A percentile compares a stretch with the other conserved stretches of the same genome.
Evolutionary conservation across 2,797 vertebrate genomes (phyloP).

Genomic region (Steatocranus sp.): DNA sequence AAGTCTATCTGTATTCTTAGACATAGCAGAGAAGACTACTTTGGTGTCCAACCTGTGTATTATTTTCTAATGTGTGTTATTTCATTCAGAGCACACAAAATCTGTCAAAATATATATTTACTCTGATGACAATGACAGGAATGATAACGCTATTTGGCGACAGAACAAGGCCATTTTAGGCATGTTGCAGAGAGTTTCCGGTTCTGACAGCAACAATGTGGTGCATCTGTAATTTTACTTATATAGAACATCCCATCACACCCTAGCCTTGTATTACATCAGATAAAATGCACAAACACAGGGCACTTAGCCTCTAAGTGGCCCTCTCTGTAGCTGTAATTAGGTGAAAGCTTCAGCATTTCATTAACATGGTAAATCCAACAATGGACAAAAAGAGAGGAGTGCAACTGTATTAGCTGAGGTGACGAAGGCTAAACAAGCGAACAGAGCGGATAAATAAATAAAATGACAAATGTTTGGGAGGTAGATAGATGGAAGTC

Average conservation of each 20-base stretch:
- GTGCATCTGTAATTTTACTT: constrained; percentile 8
- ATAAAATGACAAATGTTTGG: constrained; percentile 11
- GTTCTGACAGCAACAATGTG: neutral
- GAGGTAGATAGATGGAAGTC: constrained; percentile 3
- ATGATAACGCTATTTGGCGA: neutral
- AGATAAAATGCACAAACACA: neutral
- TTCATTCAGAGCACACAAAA: neutral
- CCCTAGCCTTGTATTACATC: neutral
- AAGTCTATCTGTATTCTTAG: neutral
- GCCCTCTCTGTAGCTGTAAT: neutral
- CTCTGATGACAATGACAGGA: neutral
- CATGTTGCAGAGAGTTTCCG: neutral
- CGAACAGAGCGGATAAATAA: constrained; percentile 17
- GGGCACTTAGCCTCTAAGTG: constrained; percentile 1
- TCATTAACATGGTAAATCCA: neutral
- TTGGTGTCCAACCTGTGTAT: neutral
- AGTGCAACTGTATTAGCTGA: neutral
- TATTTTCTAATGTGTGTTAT: neutral
- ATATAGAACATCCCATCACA: neutral
- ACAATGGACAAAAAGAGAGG: neutral
- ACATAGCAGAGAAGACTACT: neutral
- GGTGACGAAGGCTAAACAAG: constrained; percentile 14
- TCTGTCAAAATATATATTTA: neutral
- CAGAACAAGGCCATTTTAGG: neutral
- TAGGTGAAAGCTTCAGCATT: constrained; percentile 5